Conservation (phyloP, 2,888 invertebrate species). For the Catocala nupta region DNA sequence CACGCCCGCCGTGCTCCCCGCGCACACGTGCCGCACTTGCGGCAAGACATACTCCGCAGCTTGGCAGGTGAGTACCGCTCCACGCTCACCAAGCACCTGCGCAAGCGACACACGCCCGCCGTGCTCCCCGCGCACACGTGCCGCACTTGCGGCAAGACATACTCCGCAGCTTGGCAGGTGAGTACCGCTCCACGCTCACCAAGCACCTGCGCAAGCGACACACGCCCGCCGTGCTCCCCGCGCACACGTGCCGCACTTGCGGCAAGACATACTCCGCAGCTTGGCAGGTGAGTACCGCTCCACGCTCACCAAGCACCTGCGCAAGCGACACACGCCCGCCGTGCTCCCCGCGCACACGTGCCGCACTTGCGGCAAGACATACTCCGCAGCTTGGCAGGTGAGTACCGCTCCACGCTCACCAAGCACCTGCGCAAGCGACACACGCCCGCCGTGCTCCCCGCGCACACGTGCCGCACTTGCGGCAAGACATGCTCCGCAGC, state of each 20-base stretch:
- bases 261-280: slow-evolving; percentile 59
- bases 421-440: slow-evolving; percentile 68
- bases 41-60: slow-evolving; percentile 59
- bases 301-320: slow-evolving; percentile 64
- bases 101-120: slow-evolving; percentile 59
- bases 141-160: slow-evolving; percentile 59
- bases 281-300: slow-evolving; percentile 63
- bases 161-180: slow-evolving; percentile 70
- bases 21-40: slow-evolving; percentile 66
- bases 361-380: slow-evolving; percentile 59
- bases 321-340: slow-evolving; percentile 59
- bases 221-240: slow-evolving; percentile 55
- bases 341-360: slow-evolving; percentile 61
- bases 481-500: slow-evolving; percentile 59
- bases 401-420: slow-evolving; percentile 30
- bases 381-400: slow-evolving; percentile 70
- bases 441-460: slow-evolving; percentile 55
- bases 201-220: slow-evolving; percentile 68
- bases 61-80: slow-evolving; percentile 63
- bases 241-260: slow-evolving; percentile 66
- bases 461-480: slow-evolving; percentile 66
- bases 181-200: slow-evolving; percentile 30
- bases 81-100: slow-evolving; percentile 64
- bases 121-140: slow-evolving; percentile 61
- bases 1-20: slow-evolving; percentile 55